Percentiles rank a stretch among this genome's conserved stretches.
These are phyloP conservation scores for Cephalopachus bancanus DNA, from an alignment of 2,797 vertebrate species.

Conservation along the genomic window DNA sequence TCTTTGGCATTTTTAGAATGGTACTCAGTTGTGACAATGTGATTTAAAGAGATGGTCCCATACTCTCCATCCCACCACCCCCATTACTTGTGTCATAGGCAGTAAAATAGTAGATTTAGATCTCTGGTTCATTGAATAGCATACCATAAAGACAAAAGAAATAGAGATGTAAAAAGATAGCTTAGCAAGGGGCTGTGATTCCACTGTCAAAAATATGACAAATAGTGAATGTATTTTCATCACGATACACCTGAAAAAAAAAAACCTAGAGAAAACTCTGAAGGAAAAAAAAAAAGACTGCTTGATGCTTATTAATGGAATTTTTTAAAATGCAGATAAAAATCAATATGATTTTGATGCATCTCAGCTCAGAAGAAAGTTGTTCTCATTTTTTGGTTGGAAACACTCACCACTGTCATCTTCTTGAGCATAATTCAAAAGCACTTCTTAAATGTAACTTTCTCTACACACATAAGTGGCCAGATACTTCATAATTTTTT, in stretches of 20 bases:
- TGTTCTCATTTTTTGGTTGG: not conserved
- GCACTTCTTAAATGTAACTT: not conserved
- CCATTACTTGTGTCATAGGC: constrained; percentile 36
- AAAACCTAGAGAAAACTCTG: not conserved
- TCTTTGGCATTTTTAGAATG: constrained; percentile 72
- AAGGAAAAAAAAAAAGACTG: not conserved
- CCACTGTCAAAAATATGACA: not conserved
- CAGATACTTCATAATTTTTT: constrained; percentile 20
- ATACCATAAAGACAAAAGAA: not conserved
- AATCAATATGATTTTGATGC: not conserved
- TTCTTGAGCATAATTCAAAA: constrained; percentile 44
- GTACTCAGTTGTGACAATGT: constrained; percentile 66
- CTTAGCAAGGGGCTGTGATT: not conserved
- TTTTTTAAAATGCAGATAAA: not conserved
- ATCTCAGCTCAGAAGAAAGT: not conserved
- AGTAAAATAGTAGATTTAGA: constrained; percentile 61
- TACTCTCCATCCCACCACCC: not conserved
- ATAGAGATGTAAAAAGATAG: constrained; percentile 9
- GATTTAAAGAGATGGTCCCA: constrained; percentile 75
- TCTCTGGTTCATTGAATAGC: constrained; percentile 17
- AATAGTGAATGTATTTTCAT: not conserved
- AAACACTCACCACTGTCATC: not conserved
- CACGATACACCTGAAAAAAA: not conserved
- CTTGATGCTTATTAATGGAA: not conserved
- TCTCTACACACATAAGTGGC: not conserved